Evolutionary conservation across 2,113 vertebrate species (phyloP).

Genomic region (Bubalus kerabau): DNA sequence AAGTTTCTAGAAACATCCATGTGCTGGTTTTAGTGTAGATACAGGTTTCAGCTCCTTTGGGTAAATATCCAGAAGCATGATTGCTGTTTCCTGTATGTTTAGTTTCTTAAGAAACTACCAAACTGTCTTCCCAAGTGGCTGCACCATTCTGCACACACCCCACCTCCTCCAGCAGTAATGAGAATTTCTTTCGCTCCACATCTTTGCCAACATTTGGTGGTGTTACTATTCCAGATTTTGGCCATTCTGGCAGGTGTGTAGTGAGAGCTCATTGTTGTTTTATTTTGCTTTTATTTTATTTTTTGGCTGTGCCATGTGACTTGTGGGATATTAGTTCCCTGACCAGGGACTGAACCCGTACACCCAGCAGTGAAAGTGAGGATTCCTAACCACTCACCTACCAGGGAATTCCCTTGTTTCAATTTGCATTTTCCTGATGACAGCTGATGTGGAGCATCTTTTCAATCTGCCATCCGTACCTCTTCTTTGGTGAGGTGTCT

Average conservation of each 20-base stretch:
- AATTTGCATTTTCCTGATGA: not conserved
- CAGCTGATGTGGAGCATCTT: not conserved
- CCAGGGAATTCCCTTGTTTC: not conserved
- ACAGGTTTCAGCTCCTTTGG: not conserved
- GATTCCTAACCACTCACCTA: not conserved
- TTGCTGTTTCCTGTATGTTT: not conserved
- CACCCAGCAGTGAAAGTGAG: not conserved
- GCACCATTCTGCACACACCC: rapidly evolving
- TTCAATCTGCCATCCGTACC: not conserved
- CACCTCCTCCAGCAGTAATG: too few species aligned
- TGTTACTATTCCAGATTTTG: not conserved
- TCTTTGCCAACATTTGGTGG: rapidly evolving
- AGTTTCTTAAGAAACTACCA: not conserved
- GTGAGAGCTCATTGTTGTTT: not conserved
- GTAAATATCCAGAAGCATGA: too few species aligned
- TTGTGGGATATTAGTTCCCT: not conserved
- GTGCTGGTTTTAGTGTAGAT: not conserved
- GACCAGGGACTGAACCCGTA: not conserved
- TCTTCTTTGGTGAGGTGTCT: not conserved
- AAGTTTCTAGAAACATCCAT: not conserved
- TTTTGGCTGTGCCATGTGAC: not conserved
- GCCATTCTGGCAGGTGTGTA: not conserved
- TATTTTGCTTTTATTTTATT: not conserved
- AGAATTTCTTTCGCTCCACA: not conserved
- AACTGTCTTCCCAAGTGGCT: not conserved